Evolutionary conservation across 2,113 vertebrate genomes (phyloP).

Genomic region (Gila orcuttii): DNA sequence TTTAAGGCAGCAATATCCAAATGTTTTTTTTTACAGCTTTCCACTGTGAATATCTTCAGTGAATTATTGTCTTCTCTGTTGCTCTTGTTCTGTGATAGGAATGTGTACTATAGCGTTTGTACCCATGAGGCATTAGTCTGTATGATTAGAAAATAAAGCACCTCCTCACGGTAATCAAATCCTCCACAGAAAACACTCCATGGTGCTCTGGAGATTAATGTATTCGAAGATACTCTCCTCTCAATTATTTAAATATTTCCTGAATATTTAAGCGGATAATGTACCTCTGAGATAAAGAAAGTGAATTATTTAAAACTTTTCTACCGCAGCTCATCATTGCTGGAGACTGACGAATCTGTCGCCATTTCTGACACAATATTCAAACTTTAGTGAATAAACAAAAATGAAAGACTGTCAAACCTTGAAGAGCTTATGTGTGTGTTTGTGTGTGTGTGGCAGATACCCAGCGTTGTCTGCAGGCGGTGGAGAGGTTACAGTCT

Average conservation of each 20-base stretch:
- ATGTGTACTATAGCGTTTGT: slow-evolving; percentile 31
- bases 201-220: not conserved
- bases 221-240: not conserved
- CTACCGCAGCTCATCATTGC: not conserved
- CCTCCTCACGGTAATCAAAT: not conserved
- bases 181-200: slow-evolving; percentile 24
- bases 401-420: not conserved
- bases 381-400: not conserved
- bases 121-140: slow-evolving; percentile 17
- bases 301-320: slow-evolving; percentile 1
- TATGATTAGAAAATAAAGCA: slow-evolving; percentile 2
- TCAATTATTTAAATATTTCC: slow-evolving; percentile 1
- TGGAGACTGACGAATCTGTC: not conserved
- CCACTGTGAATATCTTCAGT: not conserved
- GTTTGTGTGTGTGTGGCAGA: slow-evolving; percentile 72
- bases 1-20: not conserved
- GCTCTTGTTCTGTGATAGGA: slow-evolving; percentile 15
- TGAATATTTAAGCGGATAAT: not conserved
- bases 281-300: slow-evolving; percentile 3
- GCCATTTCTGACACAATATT: not conserved
- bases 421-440: not conserved
- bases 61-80: slow-evolving; percentile 25
- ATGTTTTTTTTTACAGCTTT: not conserved
- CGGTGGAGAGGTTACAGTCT: slow-evolving; percentile 91
- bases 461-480: slow-evolving; percentile 90